A percentile compares a stretch with the other conserved stretches of the same genome.
Evolutionary conservation across 2,797 vertebrate species (phyloP).

Genomic region (Falco concolor): DNA sequence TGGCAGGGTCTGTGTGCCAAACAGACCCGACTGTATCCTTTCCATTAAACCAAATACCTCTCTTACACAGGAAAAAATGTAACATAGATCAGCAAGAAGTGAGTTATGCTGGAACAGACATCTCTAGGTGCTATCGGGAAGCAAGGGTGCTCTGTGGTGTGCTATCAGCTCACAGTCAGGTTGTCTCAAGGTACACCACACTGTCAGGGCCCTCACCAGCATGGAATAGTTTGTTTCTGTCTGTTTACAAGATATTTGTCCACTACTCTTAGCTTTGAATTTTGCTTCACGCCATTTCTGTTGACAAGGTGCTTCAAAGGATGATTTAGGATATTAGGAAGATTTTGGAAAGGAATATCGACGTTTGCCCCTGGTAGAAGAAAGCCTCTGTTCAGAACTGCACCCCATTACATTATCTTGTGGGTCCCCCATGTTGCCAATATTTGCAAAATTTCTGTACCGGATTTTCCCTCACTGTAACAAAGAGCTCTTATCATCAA

Average conservation of each 20-base stretch:
- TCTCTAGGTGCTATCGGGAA: accelerated
- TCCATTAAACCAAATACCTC: background rate
- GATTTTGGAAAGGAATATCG: background rate
- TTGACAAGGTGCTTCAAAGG: background rate
- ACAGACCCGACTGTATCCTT: background rate
- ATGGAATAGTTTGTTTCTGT: background rate
- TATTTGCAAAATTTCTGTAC: background rate
- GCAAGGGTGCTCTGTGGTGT: accelerated
- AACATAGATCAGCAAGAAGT: background rate
- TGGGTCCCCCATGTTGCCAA: accelerated
- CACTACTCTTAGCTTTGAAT: background rate
- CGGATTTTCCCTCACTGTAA: background rate
- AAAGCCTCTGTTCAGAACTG: background rate
- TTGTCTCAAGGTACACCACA: background rate
- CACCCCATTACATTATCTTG: background rate
- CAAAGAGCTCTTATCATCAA: background rate
- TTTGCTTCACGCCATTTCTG: background rate
- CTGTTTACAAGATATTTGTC: background rate
- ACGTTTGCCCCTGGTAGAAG: background rate
- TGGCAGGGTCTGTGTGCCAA: background rate
- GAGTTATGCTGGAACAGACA: background rate
- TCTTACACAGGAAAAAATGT: background rate
- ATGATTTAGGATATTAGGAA: background rate
- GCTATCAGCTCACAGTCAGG: background rate
- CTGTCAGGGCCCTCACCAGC: background rate